Base-by-base conservation (phyloP, 2,888 invertebrate species). In the Epinotia nisella region DNA sequence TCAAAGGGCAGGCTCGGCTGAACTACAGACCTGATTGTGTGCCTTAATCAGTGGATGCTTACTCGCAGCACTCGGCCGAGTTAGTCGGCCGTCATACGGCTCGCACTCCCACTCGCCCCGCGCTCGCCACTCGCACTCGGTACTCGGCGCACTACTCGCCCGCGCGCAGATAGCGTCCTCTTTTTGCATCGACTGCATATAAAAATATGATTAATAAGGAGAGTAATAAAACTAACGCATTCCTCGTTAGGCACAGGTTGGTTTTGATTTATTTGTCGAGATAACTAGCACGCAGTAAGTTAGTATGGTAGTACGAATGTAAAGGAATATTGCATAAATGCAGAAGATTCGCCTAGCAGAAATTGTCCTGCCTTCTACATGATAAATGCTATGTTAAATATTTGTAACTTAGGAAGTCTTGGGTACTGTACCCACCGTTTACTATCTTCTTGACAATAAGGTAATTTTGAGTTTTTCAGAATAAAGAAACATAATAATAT, bases 1-100 rank as follows among this genome's bases (percentile, higher is more conserved):
- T 90, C 92, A 90, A 91, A 92, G 91, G 87, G 91, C 91, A 90
- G 88, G 82, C 91, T 87, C 87, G 87, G 87, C 91, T 91, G 87
- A 93, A 93, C 92, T 90, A 87, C 90, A 90, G 90, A 89, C 91
- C 92, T 91, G 93, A 93, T 92, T 93, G 90, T 90, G 87, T 81
- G 87, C 87, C 87, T 90, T 91, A 92, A 92, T 92, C 92, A 90
- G 87, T 83, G 85, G 86, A 85, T 87, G 88, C 87, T 85, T 86
- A 85, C 87, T 83, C 82, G 41, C 41, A 39, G 55, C 70, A 62
- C 62, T 70, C 62, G 70, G 51, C 62, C 49, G 19, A 55, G 61
- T 62, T 55, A 56, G 62, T 29, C 62, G 55, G 60, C 58, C 72
- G 64, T 62, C 72, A 67, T 62, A 58, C 24, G 69, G 69, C 58